Base-by-base conservation (phyloP, 1,140 invertebrate genomes). In the Platorchestia sp. region DNA sequence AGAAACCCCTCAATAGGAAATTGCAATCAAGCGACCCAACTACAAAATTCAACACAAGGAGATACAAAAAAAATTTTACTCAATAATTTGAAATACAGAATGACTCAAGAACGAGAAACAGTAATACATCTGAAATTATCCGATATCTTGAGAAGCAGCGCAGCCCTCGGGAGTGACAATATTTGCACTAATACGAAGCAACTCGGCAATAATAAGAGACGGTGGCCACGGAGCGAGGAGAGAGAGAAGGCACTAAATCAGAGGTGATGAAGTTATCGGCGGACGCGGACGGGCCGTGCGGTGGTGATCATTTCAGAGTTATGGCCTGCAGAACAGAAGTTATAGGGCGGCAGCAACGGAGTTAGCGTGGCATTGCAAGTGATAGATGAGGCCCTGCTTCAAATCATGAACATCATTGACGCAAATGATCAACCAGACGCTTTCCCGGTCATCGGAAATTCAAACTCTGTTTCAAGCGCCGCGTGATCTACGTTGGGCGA, bases 191-290 rank as follows among this genome's bases (percentile, higher is more conserved):
- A 75, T 75, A 36, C 59, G 59, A 36, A 75, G 59, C 59, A 75
- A 14, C 59, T 75, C 1, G 27, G 10, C 14, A 27, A 75, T 75
- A 75, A 75, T 75, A 22, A 22, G 59, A 75, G 59, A 75, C 59
- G 10, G 14, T 75, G 59, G 59, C 27, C 14, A 36, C 6, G 47
- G 19, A 51, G 47, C 7, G 27, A 75, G 59, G 59, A 75, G 59
- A 75, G 59, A 41, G 41, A 27, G 43, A 89, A 42, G 36, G 41
- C 91, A 93, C 7, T 93, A 93, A 93, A 93, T 93, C 91, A 93
- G 45, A 19, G 43, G 43, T 93, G 91, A 93, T 93, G 91, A 93
- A 93, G 91, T 93, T 93, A 93, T 93, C 91, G 91, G 91, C 91
- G 45, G 43, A 93, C 41, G 44, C 41, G 91, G 41, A 89, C 36